A percentile compares a stretch with the other conserved stretches of the same genome.
phyloP scores from a whole-genome alignment of 1,140 invertebrate species.

The Rhynchophorus ferrugineus region DNA sequence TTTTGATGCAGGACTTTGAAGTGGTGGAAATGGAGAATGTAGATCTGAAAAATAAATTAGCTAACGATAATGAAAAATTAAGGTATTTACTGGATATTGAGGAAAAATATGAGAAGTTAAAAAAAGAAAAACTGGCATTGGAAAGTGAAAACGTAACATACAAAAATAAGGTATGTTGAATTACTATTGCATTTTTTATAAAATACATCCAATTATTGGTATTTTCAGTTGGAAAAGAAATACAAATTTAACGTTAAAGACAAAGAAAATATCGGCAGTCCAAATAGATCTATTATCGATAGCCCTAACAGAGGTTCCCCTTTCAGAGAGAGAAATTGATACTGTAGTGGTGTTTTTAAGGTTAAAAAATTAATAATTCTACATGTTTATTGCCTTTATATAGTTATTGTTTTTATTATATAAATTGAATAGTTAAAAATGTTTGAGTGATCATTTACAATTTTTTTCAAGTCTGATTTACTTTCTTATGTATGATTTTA shows the following conservation, averaged over 20 bases:
- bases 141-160: slow-evolving; percentile 18
- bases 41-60: slow-evolving; percentile 4
- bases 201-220: no score
- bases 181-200: no score
- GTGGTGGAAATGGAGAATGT: slow-evolving; percentile 16
- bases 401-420: no score
- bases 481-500: no score
- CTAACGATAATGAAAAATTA: slow-evolving; percentile 5
- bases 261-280: slow-evolving; percentile 36
- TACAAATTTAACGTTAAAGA: slow-evolving; percentile 24
- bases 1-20: slow-evolving; percentile 32
- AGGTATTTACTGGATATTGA: slow-evolving; percentile 7
- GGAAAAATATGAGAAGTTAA: slow-evolving; percentile 27
- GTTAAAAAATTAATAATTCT: not conserved
- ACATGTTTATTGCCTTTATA: no score
- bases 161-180: slow-evolving; percentile 28
- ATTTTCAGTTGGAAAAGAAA: no score
- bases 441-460: no score
- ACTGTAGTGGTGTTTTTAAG: slow-evolving; percentile 7
- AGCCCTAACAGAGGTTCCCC: slow-evolving; percentile 29
- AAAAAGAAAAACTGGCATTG: slow-evolving; percentile 26
- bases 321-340: slow-evolving; percentile 33
- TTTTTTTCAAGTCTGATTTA: no score
- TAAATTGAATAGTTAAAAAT: no score
- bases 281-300: slow-evolving; percentile 28